Conservation (phyloP, 2,888 invertebrate genomes). For the Hedychridium roseum region DNA sequence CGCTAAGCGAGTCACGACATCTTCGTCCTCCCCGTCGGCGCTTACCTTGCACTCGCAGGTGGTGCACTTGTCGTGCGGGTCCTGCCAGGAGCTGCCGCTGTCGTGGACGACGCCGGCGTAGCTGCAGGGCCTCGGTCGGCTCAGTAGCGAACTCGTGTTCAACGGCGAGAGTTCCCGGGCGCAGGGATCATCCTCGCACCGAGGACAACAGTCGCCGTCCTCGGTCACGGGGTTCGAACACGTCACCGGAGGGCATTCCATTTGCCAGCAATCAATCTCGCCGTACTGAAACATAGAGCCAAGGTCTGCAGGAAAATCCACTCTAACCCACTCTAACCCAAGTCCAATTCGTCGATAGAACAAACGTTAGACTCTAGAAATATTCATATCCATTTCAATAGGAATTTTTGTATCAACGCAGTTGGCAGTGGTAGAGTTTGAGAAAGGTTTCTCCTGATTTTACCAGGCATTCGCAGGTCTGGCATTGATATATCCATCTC, state of each 20-base stretch:
- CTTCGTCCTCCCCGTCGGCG: slow-evolving; percentile 15
- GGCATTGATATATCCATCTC: slow-evolving; percentile 90
- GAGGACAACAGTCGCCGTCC: slow-evolving; percentile 76
- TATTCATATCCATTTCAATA: too few relatives aligned
- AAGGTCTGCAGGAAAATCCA: too few relatives aligned
- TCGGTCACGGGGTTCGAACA: slow-evolving; percentile 72
- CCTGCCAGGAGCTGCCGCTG: slow-evolving; percentile 69
- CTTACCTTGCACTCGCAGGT: slow-evolving; percentile 79
- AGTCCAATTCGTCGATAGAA: too few relatives aligned
- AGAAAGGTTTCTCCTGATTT: too few relatives aligned
- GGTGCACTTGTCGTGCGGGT: slow-evolving; percentile 73
- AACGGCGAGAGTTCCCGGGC: slow-evolving; percentile 52
- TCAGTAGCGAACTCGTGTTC: slow-evolving; percentile 56
- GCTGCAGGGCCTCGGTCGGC: slow-evolving; percentile 67
- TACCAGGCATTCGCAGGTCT: slow-evolving; percentile 90
- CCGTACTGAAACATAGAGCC: slow-evolving; percentile 70
- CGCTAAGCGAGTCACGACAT: too few relatives aligned
- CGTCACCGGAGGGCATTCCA: slow-evolving; percentile 79
- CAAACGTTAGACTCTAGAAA: too few relatives aligned
- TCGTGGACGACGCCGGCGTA: slow-evolving; percentile 70
- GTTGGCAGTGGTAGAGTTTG: too few relatives aligned
- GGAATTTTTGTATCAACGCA: too few relatives aligned
- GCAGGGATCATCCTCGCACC: slow-evolving; percentile 73
- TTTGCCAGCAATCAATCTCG: slow-evolving; percentile 88
- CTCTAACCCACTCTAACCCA: too few relatives aligned